Conservation (phyloP, 2,888 invertebrate genomes). For the Chrysina gloriosa region DNA sequence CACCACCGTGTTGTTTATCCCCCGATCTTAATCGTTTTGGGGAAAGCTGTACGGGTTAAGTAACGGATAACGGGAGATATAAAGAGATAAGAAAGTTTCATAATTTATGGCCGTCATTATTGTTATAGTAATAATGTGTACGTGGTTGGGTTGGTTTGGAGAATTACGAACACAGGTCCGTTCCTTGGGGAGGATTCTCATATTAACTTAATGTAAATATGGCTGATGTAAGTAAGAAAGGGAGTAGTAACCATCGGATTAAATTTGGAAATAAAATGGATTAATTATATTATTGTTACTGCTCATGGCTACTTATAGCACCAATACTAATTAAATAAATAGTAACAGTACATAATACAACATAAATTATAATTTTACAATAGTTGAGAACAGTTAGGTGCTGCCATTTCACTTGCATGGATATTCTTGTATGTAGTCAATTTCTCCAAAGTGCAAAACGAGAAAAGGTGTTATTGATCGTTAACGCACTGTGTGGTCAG, state of each 20-base stretch:
- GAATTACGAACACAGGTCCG: neutral
- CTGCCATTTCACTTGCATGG: too few relatives aligned
- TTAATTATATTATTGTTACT: too few relatives aligned
- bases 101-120: constrained; percentile 20
- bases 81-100: constrained; percentile 25
- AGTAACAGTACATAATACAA: too few relatives aligned
- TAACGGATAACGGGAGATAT: constrained; percentile 17
- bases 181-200: neutral
- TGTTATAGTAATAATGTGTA: constrained; percentile 21
- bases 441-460: neutral
- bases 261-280: too few relatives aligned
- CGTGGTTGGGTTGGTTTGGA: neutral
- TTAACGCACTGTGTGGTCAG: neutral
- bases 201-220: neutral
- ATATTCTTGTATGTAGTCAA: too few relatives aligned
- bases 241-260: too few relatives aligned
- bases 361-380: too few relatives aligned
- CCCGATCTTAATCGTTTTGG: constrained; percentile 20
- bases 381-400: too few relatives aligned
- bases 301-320: too few relatives aligned
- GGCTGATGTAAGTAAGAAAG: too few relatives aligned
- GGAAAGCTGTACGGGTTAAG: constrained; percentile 11
- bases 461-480: constrained; percentile 5
- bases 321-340: too few relatives aligned
- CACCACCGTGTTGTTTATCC: neutral